Base-by-base conservation (phyloP, 2,888 invertebrate species). In the Dicycla oo region DNA sequence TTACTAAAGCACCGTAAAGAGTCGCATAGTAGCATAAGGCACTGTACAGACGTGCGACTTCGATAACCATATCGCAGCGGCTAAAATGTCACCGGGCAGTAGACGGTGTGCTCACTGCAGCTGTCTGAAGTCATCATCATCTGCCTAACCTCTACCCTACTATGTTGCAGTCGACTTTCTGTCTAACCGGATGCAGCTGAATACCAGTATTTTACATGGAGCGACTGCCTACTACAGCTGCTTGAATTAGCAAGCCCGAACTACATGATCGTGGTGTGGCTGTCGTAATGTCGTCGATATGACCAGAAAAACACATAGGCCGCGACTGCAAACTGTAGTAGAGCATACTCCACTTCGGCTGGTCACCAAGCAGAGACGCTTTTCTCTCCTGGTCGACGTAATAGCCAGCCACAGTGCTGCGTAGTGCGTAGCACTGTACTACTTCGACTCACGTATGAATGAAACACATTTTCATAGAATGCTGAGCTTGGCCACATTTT, bases 1-100 rank as follows among this genome's bases (percentile, higher is more conserved):
- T 34, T 38, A n/a, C 56, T 45, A 45, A 51, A 49, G 13, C 43
- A 26, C 47, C 70, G 10, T 49, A 69, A 76, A 58, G 53, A 64
- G 38, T 66, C 51, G 30, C 40, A 58, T 65, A 58, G 15, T 45
- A 65, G 26, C 40, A 26, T 73, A 57, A 56, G 43, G 49, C 1
- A 45, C 7, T 57, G 15, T 23, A 0, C 57, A 65, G 26, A 73
- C 74, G 51, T n/a, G 51, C 49, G 15, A 58, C 49, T 38, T 4
- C 11, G 4, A 2, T 3, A 7, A 20, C 40, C 1, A 43, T 20
- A 43, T 34, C 13, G 15, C 15, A 38, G 23, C 3, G 5, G 10
- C 15, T 10, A 18, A 23, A 45, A 40, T 47, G 5, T 38, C 23
- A 11, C 8, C 0, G n/a, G 51, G 13, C 1, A 11, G 13, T 51